phyloP scores from a whole-genome alignment of 1,140 invertebrate genomes.

The Aphis gossypii region DNA sequence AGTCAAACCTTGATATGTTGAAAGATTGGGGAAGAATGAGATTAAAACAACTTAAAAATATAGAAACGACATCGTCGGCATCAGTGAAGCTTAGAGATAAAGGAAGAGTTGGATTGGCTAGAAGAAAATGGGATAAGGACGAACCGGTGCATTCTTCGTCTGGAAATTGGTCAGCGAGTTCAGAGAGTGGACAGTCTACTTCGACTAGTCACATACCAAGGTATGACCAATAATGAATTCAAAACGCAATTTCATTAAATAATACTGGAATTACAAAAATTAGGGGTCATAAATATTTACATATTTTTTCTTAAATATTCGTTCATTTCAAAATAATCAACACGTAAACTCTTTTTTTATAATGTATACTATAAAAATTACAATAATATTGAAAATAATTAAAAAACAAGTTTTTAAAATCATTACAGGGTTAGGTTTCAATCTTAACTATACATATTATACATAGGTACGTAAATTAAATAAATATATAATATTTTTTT shows the following conservation, averaged over 20 bases:
- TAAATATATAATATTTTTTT: not conserved
- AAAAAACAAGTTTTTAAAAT: not conserved
- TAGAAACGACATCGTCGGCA: slow-evolving; percentile 54
- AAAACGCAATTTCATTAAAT: not conserved
- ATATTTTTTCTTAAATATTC: not conserved
- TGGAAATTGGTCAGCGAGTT: slow-evolving; percentile 93
- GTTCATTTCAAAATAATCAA: not conserved
- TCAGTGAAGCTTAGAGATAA: slow-evolving; percentile 60
- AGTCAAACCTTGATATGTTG: slow-evolving; percentile 80
- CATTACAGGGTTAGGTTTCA: not conserved
- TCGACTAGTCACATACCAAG: slow-evolving; percentile 72
- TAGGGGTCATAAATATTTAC: not conserved
- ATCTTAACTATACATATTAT: not conserved
- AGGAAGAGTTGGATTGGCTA: slow-evolving; percentile 53
- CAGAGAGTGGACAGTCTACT: slow-evolving; percentile 82
- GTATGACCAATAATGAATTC: slow-evolving; percentile 62
- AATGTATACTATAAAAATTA: not conserved
- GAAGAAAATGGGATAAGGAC: slow-evolving; percentile 65
- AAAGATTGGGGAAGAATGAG: slow-evolving; percentile 83
- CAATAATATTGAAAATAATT: not conserved
- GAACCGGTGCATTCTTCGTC: slow-evolving; percentile 85
- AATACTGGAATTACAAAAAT: not conserved
- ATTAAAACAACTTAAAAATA: slow-evolving; percentile 75
- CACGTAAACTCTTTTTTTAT: not conserved
- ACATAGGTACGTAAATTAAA: not conserved